Evolutionary conservation across 2,113 vertebrate genomes (phyloP).

Genomic region (Myotis brandtii): DNA sequence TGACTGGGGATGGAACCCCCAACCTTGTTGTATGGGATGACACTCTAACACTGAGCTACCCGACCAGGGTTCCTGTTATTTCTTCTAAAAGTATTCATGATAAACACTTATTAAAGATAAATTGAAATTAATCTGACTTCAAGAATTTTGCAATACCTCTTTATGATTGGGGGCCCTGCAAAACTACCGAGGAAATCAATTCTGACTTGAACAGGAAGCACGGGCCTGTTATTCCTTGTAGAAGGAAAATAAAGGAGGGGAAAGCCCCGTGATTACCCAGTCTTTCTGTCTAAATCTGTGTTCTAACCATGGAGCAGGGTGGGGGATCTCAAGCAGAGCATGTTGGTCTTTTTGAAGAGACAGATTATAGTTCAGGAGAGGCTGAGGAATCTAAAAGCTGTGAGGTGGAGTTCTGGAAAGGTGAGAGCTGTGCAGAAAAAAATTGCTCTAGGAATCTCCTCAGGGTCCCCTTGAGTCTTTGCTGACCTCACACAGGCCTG

Average conservation of each 20-base stretch:
- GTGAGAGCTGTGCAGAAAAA: not conserved
- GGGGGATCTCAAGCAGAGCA: not conserved
- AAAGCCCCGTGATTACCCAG: not conserved
- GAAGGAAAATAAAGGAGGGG: not conserved
- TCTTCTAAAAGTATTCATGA: not conserved
- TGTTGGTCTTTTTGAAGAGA: slow-evolving; percentile 16
- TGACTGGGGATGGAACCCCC: not conserved
- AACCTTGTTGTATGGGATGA: not conserved
- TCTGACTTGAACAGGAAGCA: not conserved
- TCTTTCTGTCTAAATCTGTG: not conserved
- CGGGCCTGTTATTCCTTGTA: not conserved
- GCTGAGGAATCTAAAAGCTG: not conserved
- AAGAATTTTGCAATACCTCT: slow-evolving; percentile 3
- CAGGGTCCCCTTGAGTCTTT: not conserved
- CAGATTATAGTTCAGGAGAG: slow-evolving; percentile 7
- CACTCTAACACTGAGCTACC: not conserved
- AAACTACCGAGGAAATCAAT: slow-evolving; percentile 4
- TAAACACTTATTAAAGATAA: slow-evolving; percentile 25
- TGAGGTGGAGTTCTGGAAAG: not conserved
- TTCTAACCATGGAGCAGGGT: not conserved
- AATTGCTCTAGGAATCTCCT: slow-evolving; percentile 2
- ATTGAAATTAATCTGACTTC: slow-evolving; percentile 18
- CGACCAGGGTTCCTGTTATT: not conserved
- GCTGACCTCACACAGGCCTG: not conserved
- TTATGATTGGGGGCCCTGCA: not conserved